Conservation (phyloP, 2,797 vertebrate species). For the Champsocephalus esox region DNA sequence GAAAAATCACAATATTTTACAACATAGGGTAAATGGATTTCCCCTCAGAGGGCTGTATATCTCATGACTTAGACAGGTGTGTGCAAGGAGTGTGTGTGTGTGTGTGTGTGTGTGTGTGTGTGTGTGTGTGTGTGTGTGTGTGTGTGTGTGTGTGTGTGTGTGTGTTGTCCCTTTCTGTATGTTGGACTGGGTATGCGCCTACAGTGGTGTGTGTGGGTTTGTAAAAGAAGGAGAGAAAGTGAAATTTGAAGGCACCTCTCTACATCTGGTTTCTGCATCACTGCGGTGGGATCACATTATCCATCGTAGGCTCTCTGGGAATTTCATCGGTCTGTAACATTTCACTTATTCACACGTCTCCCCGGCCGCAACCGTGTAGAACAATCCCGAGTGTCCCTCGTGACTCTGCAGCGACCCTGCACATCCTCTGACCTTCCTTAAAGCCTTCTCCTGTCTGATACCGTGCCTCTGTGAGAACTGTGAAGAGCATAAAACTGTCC, state of each 20-base stretch:
- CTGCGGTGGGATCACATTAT: conserved; percentile 74
- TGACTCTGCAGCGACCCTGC: conserved; percentile 54
- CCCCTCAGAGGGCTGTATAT: conserved; percentile 67
- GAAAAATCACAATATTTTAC: conserved; percentile 75
- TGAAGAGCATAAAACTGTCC: conserved; percentile 30
- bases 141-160: no score
- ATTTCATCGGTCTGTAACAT: conserved; percentile 85
- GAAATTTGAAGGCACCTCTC: conserved; percentile 57
- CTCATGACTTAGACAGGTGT: conserved; percentile 69
- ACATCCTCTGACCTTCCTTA: conserved; percentile 52
- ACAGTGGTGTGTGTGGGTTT: conserved; percentile 41
- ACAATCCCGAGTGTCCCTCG: conserved; percentile 35
- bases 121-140: no score
- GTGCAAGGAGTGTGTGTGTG: conserved; percentile 35
- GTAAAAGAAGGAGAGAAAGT: conserved; percentile 41
- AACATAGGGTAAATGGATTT: conserved; percentile 70
- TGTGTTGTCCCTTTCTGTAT: conserved; percentile 20
- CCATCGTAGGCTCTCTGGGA: conserved; percentile 82
- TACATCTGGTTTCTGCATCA: conserved; percentile 87
- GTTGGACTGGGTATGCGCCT: conserved; percentile 30
- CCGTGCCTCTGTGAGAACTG: conserved; percentile 36
- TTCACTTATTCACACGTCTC: conserved; percentile 84
- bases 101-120: conserved; percentile 16
- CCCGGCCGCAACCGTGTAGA: conserved; percentile 39
- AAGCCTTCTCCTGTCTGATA: conserved; percentile 28